A percentile compares a stretch with the other conserved stretches of the same genome.
Evolutionary conservation across 2,888 invertebrate genomes (phyloP).

Genomic region (Netelia inedita): DNA sequence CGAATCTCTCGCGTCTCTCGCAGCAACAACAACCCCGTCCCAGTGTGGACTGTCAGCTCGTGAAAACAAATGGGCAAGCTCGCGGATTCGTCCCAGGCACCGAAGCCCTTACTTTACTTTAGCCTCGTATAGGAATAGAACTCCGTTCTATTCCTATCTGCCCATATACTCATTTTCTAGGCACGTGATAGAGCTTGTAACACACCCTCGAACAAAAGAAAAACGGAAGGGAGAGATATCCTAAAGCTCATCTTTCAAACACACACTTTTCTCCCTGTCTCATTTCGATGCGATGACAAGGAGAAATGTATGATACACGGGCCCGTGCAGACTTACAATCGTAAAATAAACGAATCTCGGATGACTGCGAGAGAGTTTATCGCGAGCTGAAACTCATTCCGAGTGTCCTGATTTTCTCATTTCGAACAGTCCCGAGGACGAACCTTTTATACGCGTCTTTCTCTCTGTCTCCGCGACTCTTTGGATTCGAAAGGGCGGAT

Average conservation of each 20-base stretch:
- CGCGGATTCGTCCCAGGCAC: conserved; percentile 72
- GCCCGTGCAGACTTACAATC: conserved; percentile 8
- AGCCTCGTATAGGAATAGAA: too few relatives aligned
- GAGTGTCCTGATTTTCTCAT: conserved; percentile 37
- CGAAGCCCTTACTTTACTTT: conserved; percentile 30
- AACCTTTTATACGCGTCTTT: background rate
- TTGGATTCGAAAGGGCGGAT: conserved; percentile 50
- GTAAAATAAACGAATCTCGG: conserved; percentile 60
- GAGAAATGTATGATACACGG: conserved; percentile 13
- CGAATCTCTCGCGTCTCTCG: conserved; percentile 14
- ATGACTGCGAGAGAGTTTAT: conserved; percentile 58
- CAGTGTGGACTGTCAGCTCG: conserved; percentile 67
- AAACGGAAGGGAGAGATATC: background rate
- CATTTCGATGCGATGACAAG: conserved; percentile 32
- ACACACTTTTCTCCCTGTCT: background rate
- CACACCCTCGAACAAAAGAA: conserved; percentile 50
- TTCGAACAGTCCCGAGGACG: conserved; percentile 17
- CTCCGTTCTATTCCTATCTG: conserved; percentile 1
- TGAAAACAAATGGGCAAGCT: conserved; percentile 75
- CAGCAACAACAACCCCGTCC: conserved; percentile 40
- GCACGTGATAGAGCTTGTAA: conserved; percentile 14
- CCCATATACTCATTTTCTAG: conserved; percentile 16
- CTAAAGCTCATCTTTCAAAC: conserved; percentile 48
- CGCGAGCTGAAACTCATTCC: conserved; percentile 25
- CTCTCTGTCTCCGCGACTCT: background rate